Conservation (phyloP, 2,797 vertebrate species). For the Xiphophorus birchmanni region DNA sequence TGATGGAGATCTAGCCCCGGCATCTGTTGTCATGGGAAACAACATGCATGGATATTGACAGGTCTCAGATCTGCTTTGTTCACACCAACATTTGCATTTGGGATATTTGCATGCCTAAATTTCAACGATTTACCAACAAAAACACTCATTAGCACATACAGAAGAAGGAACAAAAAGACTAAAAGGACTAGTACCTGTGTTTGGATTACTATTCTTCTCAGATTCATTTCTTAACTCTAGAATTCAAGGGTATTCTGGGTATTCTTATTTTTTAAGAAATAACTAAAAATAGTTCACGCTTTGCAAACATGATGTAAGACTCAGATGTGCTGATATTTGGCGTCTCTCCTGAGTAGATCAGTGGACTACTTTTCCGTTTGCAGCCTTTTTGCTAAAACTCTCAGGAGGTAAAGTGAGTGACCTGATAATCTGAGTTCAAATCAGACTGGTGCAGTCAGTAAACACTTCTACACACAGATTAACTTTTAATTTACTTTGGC, state of each 20-base stretch:
- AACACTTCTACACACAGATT: background rate
- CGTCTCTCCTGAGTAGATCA: background rate
- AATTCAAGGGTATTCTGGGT: background rate
- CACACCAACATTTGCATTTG: background rate
- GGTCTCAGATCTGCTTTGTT: slow-evolving; percentile 10
- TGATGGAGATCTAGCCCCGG: slow-evolving; percentile 10
- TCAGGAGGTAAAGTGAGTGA: background rate
- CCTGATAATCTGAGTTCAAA: background rate
- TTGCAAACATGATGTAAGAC: background rate
- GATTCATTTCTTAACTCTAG: background rate
- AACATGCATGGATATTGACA: slow-evolving; percentile 1
- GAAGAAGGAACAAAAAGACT: background rate
- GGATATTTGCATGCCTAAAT: background rate
- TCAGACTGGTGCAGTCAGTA: background rate
- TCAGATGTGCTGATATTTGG: background rate
- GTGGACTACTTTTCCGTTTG: background rate
- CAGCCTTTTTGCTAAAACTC: background rate
- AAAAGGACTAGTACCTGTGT: background rate
- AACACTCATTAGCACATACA: background rate
- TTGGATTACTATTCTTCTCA: background rate
- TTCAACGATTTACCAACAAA: background rate
- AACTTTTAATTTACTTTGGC: background rate
- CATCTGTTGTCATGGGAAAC: slow-evolving; percentile 13
- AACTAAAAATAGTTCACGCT: background rate
- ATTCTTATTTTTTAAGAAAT: background rate